Conservation (phyloP, 2,888 invertebrate genomes). For the Hofmannophila pseudospretella region DNA sequence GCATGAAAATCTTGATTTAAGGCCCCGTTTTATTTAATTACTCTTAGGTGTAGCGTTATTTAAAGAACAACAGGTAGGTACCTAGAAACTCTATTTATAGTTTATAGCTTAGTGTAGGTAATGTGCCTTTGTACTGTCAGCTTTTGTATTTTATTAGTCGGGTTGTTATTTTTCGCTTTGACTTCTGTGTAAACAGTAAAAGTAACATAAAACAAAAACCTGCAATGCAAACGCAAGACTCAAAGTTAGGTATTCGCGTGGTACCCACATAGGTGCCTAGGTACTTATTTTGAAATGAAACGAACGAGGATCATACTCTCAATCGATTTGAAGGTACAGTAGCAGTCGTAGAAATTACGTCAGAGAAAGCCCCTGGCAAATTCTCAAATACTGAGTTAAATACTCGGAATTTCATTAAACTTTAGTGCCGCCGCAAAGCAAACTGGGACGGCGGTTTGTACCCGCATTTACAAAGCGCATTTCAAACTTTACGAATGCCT, state of each 20-base stretch:
- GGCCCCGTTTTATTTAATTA: no score
- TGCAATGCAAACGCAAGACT: background rate
- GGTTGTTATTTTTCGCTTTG: conserved; percentile 6
- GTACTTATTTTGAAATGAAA: background rate
- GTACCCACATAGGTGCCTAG: background rate
- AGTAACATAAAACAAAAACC: background rate
- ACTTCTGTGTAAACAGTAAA: background rate
- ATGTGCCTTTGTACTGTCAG: conserved; percentile 12
- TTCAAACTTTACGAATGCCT: conserved; percentile 14
- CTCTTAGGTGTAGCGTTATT: background rate
- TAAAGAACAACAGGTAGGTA: background rate
- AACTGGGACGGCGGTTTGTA: conserved; percentile 22
- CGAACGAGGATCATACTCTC: no score
- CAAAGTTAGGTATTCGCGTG: background rate
- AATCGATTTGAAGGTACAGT: conserved; percentile 1
- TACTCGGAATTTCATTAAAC: conserved; percentile 40
- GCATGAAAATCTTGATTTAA: no score
- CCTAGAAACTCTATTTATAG: background rate
- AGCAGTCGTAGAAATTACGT: conserved; percentile 11
- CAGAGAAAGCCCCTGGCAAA: conserved; percentile 22
- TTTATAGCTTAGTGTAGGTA: background rate
- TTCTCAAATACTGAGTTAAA: conserved; percentile 27
- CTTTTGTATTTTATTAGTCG: conserved; percentile 12
- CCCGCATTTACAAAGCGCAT: conserved; percentile 30
- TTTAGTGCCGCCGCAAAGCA: conserved; percentile 29